Evolutionary conservation across 2,113 vertebrate species (phyloP), one percentile per base, ranked within the genome.

Genomic region (Cathartes aura): DNA sequence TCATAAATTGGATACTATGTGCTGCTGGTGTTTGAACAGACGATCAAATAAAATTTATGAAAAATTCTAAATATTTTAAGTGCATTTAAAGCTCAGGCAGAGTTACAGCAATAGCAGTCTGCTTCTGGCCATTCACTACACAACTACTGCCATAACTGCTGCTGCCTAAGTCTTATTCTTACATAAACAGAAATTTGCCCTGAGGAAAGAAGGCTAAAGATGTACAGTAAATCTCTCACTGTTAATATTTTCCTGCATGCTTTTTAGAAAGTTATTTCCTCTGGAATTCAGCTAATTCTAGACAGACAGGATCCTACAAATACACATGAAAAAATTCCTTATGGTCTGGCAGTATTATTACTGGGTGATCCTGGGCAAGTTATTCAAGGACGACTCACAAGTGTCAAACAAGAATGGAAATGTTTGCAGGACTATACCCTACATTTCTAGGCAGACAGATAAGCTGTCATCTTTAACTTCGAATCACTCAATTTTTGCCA

Each of bases 11-110:
- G 38, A 80, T 73, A 47, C 53, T 83, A 70, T 47, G n/a, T 45
- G 59, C 47, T 90, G 50, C 38, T 73, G 55, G 32, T 87, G n/a
- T 91, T 87, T 85, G 73, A 91, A 89, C 18, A 89, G 72, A 62
- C 1, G 38, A 89, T 94, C 66, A 94, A 94, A 85, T 73, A 91
- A 91, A 89, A 94, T 93, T 62, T 70, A 90, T 85, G 62, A 91
- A 95, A 93, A 93, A 85, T n/a, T 91, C 58, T 75, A 45, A 90
- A 48, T 92, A 94, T 93, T 95, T 95, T 78, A 92, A 92, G 38
- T 58, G 29, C 30, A 23, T 92, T 95, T 94, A 93, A 88, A 86
- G 53, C 80, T 90, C 26, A 42, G 58, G 58, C 50, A 86, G 48
- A 81, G 58, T 87, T 90, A 94, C 36, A 87, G 58, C 64, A 95